Conservation (phyloP, 2,797 vertebrate species). For the Micropoecilia bifurca region DNA sequence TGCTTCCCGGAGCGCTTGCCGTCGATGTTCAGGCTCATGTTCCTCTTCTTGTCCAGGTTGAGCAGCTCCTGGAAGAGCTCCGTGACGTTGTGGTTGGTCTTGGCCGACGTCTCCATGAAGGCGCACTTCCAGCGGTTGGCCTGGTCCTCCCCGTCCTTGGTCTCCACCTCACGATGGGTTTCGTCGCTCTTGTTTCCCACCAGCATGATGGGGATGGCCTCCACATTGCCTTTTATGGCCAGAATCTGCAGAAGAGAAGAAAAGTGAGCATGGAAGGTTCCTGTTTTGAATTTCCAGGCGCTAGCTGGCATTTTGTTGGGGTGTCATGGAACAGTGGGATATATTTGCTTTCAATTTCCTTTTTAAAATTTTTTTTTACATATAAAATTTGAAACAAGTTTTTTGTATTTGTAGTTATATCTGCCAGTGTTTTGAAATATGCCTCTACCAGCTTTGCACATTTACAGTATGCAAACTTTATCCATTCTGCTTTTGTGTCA, state of each 20-base stretch:
- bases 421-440: neutral
- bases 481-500: neutral
- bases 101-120: constrained; percentile 99
- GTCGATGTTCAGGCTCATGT: constrained; percentile 94
- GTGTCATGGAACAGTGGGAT: neutral
- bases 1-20: constrained; percentile 94
- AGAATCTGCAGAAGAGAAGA: constrained; percentile 77
- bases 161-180: constrained; percentile 93
- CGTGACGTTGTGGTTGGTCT: constrained; percentile 98
- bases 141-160: constrained; percentile 91
- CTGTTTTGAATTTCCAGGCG: neutral
- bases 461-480: neutral
- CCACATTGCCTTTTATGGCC: constrained; percentile 94
- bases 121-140: constrained; percentile 96
- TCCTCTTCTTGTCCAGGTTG: constrained; percentile 94
- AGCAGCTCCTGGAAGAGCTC: constrained; percentile 99
- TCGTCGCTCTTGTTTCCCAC: constrained; percentile 98
- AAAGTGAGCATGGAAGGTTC: neutral
- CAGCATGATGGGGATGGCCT: constrained; percentile 96
- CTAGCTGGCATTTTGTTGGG: neutral
- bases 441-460: neutral
- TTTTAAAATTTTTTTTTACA: neutral
- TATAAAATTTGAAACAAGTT: neutral
- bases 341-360: neutral
- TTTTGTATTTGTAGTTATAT: neutral